phyloP scores from a whole-genome alignment of 1,140 invertebrate genomes.

The Mizuhopecten yessoensis region DNA sequence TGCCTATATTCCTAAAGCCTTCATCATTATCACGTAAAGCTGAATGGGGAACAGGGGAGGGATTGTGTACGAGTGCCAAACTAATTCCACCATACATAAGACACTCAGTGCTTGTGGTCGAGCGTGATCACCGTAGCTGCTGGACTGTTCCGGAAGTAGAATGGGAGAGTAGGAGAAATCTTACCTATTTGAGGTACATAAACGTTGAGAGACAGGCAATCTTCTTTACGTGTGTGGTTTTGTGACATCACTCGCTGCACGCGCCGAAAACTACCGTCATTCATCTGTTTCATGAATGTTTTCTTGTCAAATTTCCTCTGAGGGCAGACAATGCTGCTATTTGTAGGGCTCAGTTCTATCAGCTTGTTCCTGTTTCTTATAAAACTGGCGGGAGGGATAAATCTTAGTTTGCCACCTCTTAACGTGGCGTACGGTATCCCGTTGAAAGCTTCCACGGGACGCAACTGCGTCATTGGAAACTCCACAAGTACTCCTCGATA shows the following conservation, averaged over 20 bases:
- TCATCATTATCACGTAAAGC: neutral
- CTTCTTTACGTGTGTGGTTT: conserved; percentile 24
- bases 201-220: conserved; percentile 9
- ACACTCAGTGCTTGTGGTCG: neutral
- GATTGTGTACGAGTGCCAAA: neutral
- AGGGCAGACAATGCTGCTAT: neutral
- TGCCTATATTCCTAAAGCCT: neutral
- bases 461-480: neutral
- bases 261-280: neutral
- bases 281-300: conserved; percentile 4
- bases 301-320: conserved; percentile 29
- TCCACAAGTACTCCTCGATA: conserved; percentile 26
- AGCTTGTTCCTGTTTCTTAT: neutral
- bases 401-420: neutral
- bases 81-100: neutral
- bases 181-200: conserved; percentile 16
- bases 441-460: neutral
- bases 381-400: conserved; percentile 44
- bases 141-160: neutral
- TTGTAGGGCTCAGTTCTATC: neutral
- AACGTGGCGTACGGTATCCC: conserved; percentile 13
- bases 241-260: neutral
- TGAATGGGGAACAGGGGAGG: neutral
- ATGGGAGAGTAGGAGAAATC: neutral
- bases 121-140: neutral